Evolutionary conservation across 2,113 vertebrate genomes (phyloP).

Genomic region (Semnornis frantzii): DNA sequence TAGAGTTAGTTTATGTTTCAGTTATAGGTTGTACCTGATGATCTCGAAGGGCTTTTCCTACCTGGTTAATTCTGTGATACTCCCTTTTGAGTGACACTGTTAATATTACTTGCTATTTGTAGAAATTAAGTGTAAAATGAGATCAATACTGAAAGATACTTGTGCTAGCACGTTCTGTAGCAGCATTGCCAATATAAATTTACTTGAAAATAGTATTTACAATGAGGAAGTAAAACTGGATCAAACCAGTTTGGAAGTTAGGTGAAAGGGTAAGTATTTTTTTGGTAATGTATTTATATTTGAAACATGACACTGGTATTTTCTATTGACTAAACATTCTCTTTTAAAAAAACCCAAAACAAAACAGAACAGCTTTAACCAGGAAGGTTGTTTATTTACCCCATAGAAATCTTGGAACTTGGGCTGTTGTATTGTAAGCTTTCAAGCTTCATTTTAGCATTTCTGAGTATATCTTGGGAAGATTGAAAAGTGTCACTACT

Average conservation of each 20-base stretch:
- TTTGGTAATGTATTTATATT: constrained; percentile 17
- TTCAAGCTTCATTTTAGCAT: not conserved
- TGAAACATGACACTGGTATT: constrained; percentile 10
- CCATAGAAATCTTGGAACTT: not conserved
- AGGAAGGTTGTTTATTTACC: not conserved
- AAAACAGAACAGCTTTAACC: not conserved
- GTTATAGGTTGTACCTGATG: not conserved
- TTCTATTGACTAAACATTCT: constrained; percentile 46
- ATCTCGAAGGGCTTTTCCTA: too few species aligned
- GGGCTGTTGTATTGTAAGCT: not conserved
- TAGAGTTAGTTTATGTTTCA: not conserved
- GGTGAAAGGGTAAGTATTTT: constrained; percentile 6
- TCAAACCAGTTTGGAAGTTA: not conserved
- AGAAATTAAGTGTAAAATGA: not conserved
- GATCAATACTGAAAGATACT: not conserved
- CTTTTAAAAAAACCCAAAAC: not conserved
- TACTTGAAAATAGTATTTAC: not conserved
- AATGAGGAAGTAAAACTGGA: not conserved
- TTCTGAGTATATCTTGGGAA: not conserved
- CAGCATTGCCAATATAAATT: not conserved
- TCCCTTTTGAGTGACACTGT: not conserved
- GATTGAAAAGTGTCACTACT: not conserved
- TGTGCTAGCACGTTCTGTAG: not conserved
- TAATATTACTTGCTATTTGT: not conserved
- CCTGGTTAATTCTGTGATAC: too few species aligned